Conservation (phyloP, 2,797 vertebrate species). For the Acomys russatus region DNA sequence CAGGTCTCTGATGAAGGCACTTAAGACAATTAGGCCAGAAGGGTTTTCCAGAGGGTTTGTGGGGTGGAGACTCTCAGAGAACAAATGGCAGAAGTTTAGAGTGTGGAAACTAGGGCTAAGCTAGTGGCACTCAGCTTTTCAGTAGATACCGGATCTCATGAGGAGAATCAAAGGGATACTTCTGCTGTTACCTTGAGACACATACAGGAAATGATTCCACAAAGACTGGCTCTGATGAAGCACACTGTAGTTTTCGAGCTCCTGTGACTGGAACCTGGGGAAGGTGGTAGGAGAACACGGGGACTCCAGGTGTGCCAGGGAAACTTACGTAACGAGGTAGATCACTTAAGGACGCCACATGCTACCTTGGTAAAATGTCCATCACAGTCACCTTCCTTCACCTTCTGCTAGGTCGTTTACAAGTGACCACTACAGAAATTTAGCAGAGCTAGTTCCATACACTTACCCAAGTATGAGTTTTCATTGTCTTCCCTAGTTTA, state of each 20-base stretch:
- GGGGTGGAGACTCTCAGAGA: background rate
- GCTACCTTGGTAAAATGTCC: background rate
- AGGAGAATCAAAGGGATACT: background rate
- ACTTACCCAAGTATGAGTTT: background rate
- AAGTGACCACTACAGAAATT: background rate
- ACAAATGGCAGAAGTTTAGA: background rate
- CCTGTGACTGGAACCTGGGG: background rate
- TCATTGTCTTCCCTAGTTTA: background rate
- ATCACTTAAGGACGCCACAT: background rate
- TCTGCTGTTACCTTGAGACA: background rate
- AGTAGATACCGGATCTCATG: background rate
- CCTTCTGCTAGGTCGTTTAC: accelerated
- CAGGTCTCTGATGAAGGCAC: background rate
- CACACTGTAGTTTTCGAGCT: background rate
- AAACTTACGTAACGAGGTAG: background rate
- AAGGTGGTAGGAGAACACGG: background rate
- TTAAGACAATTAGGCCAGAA: background rate
- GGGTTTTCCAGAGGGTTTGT: background rate
- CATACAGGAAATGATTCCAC: background rate
- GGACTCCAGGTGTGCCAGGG: background rate
- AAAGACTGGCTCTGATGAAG: background rate
- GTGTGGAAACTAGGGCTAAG: background rate
- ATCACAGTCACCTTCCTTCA: background rate
- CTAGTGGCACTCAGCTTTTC: background rate
- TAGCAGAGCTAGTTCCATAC: background rate